These are phyloP conservation scores for Drosophila anomalata DNA, from an alignment of 2,888 invertebrate genomes.

Conservation along the genomic window DNA sequence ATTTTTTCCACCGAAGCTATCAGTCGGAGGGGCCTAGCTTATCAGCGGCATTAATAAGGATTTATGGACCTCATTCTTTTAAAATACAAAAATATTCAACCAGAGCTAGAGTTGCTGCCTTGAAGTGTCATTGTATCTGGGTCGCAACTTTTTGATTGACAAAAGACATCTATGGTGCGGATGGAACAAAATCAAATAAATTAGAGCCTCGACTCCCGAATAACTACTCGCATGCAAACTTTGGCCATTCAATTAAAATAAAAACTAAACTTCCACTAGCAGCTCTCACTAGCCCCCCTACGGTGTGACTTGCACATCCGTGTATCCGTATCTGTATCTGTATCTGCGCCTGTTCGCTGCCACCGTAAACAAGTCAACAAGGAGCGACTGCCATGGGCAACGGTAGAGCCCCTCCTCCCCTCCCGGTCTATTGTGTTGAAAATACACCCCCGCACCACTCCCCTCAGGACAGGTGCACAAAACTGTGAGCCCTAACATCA, in stretches of 20 bases:
- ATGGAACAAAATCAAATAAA: conserved; percentile 35
- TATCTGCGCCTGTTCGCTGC: conserved; percentile 39
- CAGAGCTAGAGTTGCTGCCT: not conserved
- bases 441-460: not conserved
- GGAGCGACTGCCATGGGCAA: conserved; percentile 43
- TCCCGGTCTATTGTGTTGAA: not conserved
- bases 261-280: conserved; percentile 22
- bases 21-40: not conserved
- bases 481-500: conserved; percentile 36
- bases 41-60: not conserved
- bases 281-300: conserved; percentile 19
- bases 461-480: conserved; percentile 60
- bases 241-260: conserved; percentile 27
- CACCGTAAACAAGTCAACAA: conserved; percentile 45
- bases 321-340: conserved; percentile 16
- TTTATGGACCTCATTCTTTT: not conserved
- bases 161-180: conserved; percentile 40
- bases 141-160: conserved; percentile 58
- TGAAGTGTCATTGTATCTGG: conserved; percentile 16
- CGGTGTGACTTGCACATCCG: conserved; percentile 39
- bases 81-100: not conserved
- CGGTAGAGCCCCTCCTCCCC: not conserved
- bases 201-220: conserved; percentile 44
- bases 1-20: not conserved
- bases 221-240: conserved; percentile 32